Evolutionary conservation across 2,797 vertebrate genomes (phyloP).

Genomic region (Hydrophis major): DNA sequence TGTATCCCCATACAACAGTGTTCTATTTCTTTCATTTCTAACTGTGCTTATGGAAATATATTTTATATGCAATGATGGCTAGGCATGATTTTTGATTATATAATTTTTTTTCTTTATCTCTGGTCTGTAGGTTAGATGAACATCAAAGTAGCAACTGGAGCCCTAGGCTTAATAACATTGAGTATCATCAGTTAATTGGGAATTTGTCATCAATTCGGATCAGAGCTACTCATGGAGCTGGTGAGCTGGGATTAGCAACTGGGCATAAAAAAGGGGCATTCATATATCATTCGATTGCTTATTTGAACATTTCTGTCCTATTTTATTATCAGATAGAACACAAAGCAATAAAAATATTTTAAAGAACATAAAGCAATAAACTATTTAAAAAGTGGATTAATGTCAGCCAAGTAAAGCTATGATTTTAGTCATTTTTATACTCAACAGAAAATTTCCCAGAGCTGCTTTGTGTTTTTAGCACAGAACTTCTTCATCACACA

Average conservation of each 20-base stretch:
- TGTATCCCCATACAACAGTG: background rate
- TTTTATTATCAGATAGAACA: background rate
- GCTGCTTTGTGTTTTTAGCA: background rate
- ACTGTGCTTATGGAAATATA: background rate
- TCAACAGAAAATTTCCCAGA: background rate
- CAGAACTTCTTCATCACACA: background rate
- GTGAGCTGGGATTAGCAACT: conserved; percentile 66
- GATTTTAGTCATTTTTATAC: background rate
- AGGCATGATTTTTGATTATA: background rate
- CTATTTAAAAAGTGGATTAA: background rate
- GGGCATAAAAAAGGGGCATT: background rate
- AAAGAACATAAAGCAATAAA: background rate
- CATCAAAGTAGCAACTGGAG: conserved; percentile 79
- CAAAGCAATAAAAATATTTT: background rate
- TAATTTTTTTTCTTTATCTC: conserved; percentile 20
- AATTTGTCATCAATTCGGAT: conserved; percentile 89
- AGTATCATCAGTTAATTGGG: conserved; percentile 85
- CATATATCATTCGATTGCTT: background rate
- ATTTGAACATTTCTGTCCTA: background rate
- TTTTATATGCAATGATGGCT: background rate
- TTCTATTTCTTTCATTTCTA: background rate
- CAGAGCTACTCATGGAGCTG: conserved; percentile 87
- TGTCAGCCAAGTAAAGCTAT: background rate
- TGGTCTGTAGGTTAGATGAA: conserved; percentile 79
- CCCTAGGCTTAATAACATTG: conserved; percentile 78